Conservation (phyloP, 1,140 invertebrate genomes). For the Brachionus calyciflorus region DNA sequence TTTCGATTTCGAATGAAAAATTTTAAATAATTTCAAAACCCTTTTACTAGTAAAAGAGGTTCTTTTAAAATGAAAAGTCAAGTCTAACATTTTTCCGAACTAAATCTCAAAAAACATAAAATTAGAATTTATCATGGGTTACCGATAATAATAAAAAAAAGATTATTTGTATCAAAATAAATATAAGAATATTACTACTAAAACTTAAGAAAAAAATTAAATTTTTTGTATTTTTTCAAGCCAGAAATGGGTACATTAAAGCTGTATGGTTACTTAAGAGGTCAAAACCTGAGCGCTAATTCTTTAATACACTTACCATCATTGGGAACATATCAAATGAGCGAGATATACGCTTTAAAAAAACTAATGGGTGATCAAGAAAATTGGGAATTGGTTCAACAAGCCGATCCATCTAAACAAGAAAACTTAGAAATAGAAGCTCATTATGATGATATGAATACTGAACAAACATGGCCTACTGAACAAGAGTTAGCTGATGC, state of each 20-base stretch:
- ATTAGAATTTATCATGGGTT: too few species aligned
- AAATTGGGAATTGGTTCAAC: slow-evolving; percentile 60
- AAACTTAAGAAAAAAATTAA: too few species aligned
- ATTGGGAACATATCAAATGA: slow-evolving; percentile 86
- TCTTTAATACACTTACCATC: slow-evolving; percentile 82
- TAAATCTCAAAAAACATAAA: too few species aligned
- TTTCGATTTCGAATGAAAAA: too few species aligned
- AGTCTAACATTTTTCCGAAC: too few species aligned
- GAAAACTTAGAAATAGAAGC: slow-evolving; percentile 76
- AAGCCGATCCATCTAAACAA: slow-evolving; percentile 68
- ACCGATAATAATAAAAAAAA: too few species aligned
- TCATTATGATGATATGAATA: slow-evolving; percentile 82
- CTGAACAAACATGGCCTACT: slow-evolving; percentile 92
- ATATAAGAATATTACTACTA: too few species aligned
- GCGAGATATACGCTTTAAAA: slow-evolving; percentile 70
- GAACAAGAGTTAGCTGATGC: slow-evolving; percentile 79
- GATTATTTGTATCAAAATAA: too few species aligned
- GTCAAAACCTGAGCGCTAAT: slow-evolving; percentile 74
- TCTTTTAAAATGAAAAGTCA: too few species aligned
- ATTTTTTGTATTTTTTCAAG: slow-evolving; percentile 50
- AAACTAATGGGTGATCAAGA: slow-evolving; percentile 70
- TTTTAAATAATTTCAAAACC: too few species aligned
- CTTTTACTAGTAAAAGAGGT: too few species aligned
- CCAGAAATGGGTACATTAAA: slow-evolving; percentile 70
- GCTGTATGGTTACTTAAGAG: slow-evolving; percentile 79